Evolutionary conservation across 2,113 vertebrate species (phyloP).

Genomic region (Dromas ardeola): DNA sequence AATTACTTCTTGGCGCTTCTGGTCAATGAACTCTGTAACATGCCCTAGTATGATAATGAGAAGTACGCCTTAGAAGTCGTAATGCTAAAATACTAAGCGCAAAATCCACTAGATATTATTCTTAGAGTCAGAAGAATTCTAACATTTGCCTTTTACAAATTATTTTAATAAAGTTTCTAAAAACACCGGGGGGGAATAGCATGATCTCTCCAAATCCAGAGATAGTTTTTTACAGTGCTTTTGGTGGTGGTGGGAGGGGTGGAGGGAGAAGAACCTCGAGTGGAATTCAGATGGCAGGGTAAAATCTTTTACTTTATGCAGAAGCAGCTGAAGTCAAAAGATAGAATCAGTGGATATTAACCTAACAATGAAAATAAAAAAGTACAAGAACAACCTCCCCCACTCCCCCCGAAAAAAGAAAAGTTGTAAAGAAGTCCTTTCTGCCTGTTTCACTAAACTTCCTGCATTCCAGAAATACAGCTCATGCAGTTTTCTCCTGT

Average conservation of each 20-base stretch:
- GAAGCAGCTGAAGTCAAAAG: neutral
- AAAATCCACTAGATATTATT: conserved; percentile 45
- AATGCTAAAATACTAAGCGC: conserved; percentile 32
- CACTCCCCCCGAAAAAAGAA: neutral
- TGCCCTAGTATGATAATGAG: conserved; percentile 58
- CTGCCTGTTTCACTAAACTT: neutral
- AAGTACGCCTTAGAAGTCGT: conserved; percentile 50
- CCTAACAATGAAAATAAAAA: neutral
- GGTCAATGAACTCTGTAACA: conserved; percentile 68
- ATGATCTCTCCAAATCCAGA: neutral
- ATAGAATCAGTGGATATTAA: neutral
- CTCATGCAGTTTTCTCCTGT: neutral
- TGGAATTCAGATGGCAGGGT: neutral
- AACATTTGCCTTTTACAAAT: conserved; percentile 3
- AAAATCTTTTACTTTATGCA: neutral
- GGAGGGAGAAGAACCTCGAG: neutral
- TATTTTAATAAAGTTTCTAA: conserved; percentile 18
- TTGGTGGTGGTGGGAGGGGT: neutral
- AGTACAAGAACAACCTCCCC: neutral
- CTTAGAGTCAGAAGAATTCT: conserved; percentile 18
- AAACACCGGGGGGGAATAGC: neutral
- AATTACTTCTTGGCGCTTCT: conserved; percentile 71
- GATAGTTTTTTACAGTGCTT: neutral
- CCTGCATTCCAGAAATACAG: neutral
- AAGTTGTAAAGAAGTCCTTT: neutral